These are phyloP conservation scores for Terrapene triunguis DNA, from an alignment of 2,113 vertebrate species.

Conservation along the genomic window DNA sequence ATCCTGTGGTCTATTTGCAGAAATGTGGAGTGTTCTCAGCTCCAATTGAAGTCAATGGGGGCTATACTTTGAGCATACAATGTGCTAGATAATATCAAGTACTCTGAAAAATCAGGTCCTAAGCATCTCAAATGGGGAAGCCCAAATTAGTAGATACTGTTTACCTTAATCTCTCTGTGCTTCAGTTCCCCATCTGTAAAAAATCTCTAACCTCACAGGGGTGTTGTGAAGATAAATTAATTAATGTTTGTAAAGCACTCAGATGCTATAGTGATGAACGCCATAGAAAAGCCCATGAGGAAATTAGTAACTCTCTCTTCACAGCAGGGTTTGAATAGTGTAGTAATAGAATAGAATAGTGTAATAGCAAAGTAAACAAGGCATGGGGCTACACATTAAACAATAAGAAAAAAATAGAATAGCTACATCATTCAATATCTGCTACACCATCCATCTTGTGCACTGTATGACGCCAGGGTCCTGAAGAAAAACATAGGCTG, in stretches of 20 bases:
- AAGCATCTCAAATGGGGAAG: neutral
- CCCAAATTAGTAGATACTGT: neutral
- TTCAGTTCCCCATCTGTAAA: neutral
- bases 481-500: neutral
- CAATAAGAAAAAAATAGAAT: neutral
- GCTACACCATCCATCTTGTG: neutral
- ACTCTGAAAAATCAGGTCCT: neutral
- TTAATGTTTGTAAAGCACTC: neutral
- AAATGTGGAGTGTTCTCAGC: neutral
- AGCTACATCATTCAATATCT: neutral
- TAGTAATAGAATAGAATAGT: neutral
- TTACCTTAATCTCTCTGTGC: neutral
- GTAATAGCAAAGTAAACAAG: neutral
- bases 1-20: neutral
- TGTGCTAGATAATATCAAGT: neutral
- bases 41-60: neutral
- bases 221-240: neutral
- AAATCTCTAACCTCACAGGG: neutral
- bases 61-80: neutral
- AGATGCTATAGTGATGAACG: neutral
- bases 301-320: neutral
- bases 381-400: neutral
- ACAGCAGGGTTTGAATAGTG: neutral
- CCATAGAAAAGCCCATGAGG: neutral
- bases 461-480: neutral